Evolutionary conservation across 2,888 invertebrate genomes (phyloP).

Genomic region (Cylloceria caligata): DNA sequence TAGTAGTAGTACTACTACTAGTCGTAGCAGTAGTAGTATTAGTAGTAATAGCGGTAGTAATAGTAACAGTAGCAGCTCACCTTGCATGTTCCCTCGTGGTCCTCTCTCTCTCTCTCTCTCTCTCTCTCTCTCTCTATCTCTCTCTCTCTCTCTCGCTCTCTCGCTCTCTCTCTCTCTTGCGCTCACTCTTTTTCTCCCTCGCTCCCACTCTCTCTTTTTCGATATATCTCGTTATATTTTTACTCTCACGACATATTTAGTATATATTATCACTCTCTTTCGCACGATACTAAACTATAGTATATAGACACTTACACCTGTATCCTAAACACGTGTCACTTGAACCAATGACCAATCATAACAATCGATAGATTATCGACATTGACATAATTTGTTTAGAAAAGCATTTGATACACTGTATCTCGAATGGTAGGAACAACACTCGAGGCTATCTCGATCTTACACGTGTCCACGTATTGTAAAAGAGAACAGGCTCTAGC

Average conservation of each 20-base stretch:
- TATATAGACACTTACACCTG: conserved; percentile 2
- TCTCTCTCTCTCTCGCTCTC: conserved; percentile 1
- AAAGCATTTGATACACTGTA: background rate
- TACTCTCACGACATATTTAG: background rate
- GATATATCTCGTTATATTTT: conserved; percentile 32
- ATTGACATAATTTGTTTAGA: background rate
- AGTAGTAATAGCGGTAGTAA: background rate
- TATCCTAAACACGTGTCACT: conserved; percentile 38
- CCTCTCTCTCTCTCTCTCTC: conserved; percentile 10
- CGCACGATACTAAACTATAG: conserved; percentile 4
- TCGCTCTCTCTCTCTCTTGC: conserved; percentile 6
- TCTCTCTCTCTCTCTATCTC: conserved; percentile 18
- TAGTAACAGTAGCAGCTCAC: conserved; percentile 75
- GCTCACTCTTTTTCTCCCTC: no score
- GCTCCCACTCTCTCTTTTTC: background rate
- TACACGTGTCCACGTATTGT: conserved; percentile 8
- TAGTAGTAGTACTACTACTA: no score
- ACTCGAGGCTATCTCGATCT: background rate
- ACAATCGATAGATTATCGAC: background rate
- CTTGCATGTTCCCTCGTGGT: conserved; percentile 64
- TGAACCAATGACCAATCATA: conserved; percentile 22
- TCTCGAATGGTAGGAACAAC: background rate
- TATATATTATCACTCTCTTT: conserved; percentile 22
- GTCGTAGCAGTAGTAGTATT: no score
- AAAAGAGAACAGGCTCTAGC: background rate